These are phyloP conservation scores for Pocillopora verrucosa DNA, from an alignment of 64 coral and sea anemone species.

Conservation along the genomic window DNA sequence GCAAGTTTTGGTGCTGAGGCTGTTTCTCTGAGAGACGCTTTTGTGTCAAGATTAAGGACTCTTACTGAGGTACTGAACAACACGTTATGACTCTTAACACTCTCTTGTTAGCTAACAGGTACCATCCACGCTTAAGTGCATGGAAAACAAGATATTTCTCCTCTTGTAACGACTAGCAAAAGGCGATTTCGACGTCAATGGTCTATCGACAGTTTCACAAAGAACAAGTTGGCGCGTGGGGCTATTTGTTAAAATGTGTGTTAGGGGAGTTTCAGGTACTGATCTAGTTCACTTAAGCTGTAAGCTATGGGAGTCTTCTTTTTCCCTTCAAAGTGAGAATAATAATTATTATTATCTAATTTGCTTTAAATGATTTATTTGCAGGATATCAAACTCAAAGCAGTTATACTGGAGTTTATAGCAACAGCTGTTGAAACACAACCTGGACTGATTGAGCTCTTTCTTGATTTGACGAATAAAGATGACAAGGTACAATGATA, in stretches of 20 bases:
- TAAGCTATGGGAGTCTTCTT: too few relatives aligned
- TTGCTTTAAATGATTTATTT: neutral
- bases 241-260: too few relatives aligned
- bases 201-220: too few relatives aligned
- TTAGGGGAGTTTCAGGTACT: too few relatives aligned
- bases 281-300: too few relatives aligned
- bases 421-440: slow-evolving; percentile 95
- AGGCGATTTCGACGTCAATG: too few relatives aligned
- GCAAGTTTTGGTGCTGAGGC: slow-evolving; percentile 89
- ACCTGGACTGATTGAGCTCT: slow-evolving; percentile 87
- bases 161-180: too few relatives aligned
- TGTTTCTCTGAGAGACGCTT: slow-evolving; percentile 76
- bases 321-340: neutral
- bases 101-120: neutral
- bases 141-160: too few relatives aligned
- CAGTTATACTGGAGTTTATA: slow-evolving; percentile 92
- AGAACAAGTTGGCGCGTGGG: too few relatives aligned
- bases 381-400: slow-evolving; percentile 81
- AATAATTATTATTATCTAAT: neutral
- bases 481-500: neutral
- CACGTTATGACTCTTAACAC: neutral
- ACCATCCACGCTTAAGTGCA: too few relatives aligned
- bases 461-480: slow-evolving; percentile 72
- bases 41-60: slow-evolving; percentile 73
- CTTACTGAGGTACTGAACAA: slow-evolving; percentile 59